Percentiles rank a stretch among this genome's conserved stretches.
Conservation (phyloP, 2,888 invertebrate species). For the Lasioglossum vierecki region DNA sequence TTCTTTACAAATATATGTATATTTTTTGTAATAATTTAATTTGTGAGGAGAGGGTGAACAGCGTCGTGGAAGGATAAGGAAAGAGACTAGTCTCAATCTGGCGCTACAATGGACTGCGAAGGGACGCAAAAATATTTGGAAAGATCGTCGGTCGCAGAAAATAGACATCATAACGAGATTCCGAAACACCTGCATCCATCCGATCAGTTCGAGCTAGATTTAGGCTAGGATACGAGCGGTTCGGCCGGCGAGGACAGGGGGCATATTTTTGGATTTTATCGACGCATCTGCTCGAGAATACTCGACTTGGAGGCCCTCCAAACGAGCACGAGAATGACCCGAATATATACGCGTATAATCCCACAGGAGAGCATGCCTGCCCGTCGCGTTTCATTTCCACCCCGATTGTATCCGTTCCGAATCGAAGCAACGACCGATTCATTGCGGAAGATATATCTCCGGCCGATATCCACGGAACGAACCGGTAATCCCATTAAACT, state of each 20-base stretch:
- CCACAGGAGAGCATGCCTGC: slow-evolving; percentile 3
- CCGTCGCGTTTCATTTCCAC: slow-evolving; percentile 11
- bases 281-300: slow-evolving; percentile 42
- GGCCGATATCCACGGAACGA: slow-evolving; percentile 9
- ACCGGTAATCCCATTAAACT: slow-evolving; percentile 38
- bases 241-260: slow-evolving; percentile 34
- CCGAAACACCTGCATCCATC: background rate
- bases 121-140: background rate
- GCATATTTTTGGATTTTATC: slow-evolving; percentile 66
- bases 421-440: slow-evolving; percentile 48
- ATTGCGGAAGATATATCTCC: slow-evolving; percentile 17
- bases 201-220: slow-evolving; percentile 30
- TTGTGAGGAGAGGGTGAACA: too few species aligned
- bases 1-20: too few species aligned
- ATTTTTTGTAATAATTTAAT: too few species aligned
- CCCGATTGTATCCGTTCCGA: slow-evolving; percentile 28
- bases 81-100: too few species aligned
- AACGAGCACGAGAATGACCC: slow-evolving; percentile 57
- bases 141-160: background rate
- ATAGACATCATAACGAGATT: background rate
- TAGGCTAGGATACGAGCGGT: slow-evolving; percentile 18
- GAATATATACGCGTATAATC: slow-evolving; percentile 39
- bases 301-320: slow-evolving; percentile 63
- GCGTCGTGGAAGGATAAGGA: too few species aligned
- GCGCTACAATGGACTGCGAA: too few species aligned